phyloP scores from a whole-genome alignment of 2,888 invertebrate genomes.

The Zootermopsis nevadensis region DNA sequence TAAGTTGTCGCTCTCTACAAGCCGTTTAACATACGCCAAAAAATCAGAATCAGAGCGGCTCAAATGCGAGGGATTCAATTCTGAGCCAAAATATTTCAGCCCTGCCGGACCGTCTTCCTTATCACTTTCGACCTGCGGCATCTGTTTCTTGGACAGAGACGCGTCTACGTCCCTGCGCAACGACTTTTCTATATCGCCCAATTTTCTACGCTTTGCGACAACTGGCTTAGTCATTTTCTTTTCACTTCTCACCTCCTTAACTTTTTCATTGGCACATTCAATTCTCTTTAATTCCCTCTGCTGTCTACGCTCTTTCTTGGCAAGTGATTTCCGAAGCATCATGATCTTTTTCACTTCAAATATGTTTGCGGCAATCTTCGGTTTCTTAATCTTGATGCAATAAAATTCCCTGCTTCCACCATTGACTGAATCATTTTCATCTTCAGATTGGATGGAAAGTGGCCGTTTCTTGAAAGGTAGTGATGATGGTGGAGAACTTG shows the following conservation, averaged over 20 bases:
- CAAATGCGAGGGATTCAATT: background rate
- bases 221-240: background rate
- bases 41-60: background rate
- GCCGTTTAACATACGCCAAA: conserved; percentile 30
- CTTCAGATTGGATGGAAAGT: conserved; percentile 47
- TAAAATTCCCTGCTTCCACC: conserved; percentile 61
- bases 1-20: conserved; percentile 29
- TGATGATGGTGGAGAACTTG: conserved; percentile 42
- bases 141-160: conserved; percentile 17
- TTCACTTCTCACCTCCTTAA: background rate
- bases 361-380: conserved; percentile 76
- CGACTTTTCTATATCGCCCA: conserved; percentile 36
- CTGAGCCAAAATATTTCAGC: conserved; percentile 36
- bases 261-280: background rate
- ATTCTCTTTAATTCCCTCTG: conserved; percentile 4
- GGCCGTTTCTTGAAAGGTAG: conserved; percentile 60
- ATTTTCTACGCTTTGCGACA: conserved; percentile 25
- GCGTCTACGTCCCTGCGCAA: conserved; percentile 35
- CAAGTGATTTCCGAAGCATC: conserved; percentile 74
- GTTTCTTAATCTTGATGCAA: conserved; percentile 69
- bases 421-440: background rate
- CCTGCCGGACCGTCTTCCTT: conserved; percentile 34
- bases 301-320: conserved; percentile 66
- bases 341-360: conserved; percentile 74
- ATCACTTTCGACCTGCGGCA: conserved; percentile 1